A percentile compares a stretch with the other conserved stretches of the same genome.
These are phyloP conservation scores for Agelastica alni DNA, from an alignment of 2,888 invertebrate genomes.

Conservation along the genomic window DNA sequence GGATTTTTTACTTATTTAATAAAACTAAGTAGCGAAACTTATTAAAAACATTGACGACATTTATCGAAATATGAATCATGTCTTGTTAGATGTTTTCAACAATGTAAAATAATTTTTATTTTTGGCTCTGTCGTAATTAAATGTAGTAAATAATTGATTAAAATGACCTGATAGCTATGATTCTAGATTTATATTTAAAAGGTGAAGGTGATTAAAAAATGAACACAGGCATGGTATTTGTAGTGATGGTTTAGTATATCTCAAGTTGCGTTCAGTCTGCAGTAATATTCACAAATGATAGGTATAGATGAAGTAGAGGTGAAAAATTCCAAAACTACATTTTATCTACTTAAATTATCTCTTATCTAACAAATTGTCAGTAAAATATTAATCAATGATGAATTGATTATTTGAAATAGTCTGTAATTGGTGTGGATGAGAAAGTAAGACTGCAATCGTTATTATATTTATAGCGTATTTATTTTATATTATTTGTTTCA, in stretches of 20 bases:
- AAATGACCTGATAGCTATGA: neutral
- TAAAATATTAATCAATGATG: conserved; percentile 7
- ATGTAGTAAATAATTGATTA: neutral
- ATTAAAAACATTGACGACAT: no score
- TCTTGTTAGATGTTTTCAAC: no score
- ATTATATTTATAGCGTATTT: neutral
- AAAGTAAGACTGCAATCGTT: conserved; percentile 2
- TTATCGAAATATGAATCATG: no score
- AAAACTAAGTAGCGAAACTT: no score
- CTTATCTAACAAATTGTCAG: conserved; percentile 12
- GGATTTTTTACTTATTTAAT: no score
- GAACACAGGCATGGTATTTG: conserved; percentile 1
- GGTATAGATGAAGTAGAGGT: no score
- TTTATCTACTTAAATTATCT: conserved; percentile 15
- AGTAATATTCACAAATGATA: no score
- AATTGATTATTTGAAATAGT: conserved; percentile 9
- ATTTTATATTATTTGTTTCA: conserved; percentile 36
- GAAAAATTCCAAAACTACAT: no score
- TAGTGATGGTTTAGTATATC: no score
- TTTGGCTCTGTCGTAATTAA: neutral
- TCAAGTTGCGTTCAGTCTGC: no score
- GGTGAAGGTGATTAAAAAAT: conserved; percentile 19
- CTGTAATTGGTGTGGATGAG: neutral
- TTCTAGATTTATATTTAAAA: conserved; percentile 11
- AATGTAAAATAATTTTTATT: conserved; percentile 1